Conservation (phyloP, 2,113 vertebrate genomes). For the Apeltes quadracus region DNA sequence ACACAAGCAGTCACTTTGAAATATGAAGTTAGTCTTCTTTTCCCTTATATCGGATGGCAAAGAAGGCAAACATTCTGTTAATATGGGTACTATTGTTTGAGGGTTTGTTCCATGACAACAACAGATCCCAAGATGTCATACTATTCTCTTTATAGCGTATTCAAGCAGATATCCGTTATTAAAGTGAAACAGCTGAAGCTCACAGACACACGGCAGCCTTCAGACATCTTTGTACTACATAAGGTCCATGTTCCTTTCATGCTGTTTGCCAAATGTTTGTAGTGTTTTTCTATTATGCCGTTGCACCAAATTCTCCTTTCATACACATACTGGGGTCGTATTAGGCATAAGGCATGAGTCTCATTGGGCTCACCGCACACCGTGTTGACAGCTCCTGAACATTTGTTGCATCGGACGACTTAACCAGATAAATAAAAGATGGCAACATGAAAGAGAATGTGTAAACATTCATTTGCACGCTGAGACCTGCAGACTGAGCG, state of each 20-base stretch:
- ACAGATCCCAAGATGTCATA: neutral
- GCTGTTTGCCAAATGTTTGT: neutral
- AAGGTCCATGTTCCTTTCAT: neutral
- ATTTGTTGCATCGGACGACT: slow-evolving; percentile 8
- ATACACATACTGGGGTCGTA: neutral
- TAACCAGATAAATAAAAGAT: slow-evolving; percentile 36
- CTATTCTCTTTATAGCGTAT: neutral
- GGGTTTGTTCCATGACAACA: neutral
- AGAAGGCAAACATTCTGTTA: neutral
- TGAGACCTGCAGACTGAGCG: slow-evolving; percentile 28
- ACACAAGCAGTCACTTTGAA: neutral
- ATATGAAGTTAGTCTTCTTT: neutral
- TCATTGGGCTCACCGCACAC: slow-evolving; percentile 13
- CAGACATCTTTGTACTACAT: neutral
- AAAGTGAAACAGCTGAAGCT: neutral
- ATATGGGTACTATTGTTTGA: neutral
- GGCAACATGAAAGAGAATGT: slow-evolving; percentile 7
- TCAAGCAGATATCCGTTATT: neutral
- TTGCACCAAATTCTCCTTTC: slow-evolving; percentile 12
- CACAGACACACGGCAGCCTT: neutral
- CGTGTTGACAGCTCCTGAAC: slow-evolving; percentile 3
- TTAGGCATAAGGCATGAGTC: slow-evolving; percentile 10
- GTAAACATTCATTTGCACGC: slow-evolving; percentile 32
- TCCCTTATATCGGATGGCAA: neutral
- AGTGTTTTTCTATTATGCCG: neutral